These are phyloP conservation scores for Metridium senile DNA, from an alignment of 92 coral and sea anemone species.

Conservation along the genomic window DNA sequence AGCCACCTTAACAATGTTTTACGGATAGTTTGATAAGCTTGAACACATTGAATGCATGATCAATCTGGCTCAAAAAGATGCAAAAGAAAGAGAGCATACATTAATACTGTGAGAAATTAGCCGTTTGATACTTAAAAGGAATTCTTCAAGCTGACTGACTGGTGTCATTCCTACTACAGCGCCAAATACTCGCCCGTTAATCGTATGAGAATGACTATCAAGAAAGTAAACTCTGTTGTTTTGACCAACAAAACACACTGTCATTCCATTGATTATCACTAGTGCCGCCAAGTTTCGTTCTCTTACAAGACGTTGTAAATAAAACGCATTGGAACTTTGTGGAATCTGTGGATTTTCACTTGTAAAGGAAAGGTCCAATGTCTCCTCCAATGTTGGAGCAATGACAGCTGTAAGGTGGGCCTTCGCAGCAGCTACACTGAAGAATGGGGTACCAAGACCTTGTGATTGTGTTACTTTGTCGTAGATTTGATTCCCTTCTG, in stretches of 20 bases:
- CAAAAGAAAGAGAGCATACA: no score
- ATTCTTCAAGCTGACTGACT: no score
- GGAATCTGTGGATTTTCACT: constrained; percentile 20
- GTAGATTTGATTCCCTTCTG: constrained; percentile 1
- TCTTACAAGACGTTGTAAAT: constrained; percentile 17
- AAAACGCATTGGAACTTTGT: constrained; percentile 20
- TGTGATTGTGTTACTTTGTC: constrained; percentile 17
- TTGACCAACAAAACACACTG: constrained; percentile 16
- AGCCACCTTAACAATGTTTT: no score
- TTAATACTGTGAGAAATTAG: no score
- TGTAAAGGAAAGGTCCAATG: constrained; percentile 19
- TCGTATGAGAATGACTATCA: constrained; percentile 28
- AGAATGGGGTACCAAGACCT: constrained; percentile 3
- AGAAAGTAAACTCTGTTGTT: not conserved
- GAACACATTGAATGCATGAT: no score
- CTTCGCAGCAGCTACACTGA: constrained; percentile 1
- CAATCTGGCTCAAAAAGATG: no score
- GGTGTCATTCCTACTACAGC: no score
- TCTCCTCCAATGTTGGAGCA: constrained; percentile 8
- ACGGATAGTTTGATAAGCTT: no score
- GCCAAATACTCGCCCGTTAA: constrained; percentile 17
- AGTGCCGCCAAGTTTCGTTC: constrained; percentile 20
- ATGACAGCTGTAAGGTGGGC: not conserved
- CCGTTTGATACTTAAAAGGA: no score
- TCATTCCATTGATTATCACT: constrained; percentile 29